These are phyloP conservation scores for Heterodera schachtii DNA, from an alignment of 1,140 invertebrate genomes.

Conservation along the genomic window DNA sequence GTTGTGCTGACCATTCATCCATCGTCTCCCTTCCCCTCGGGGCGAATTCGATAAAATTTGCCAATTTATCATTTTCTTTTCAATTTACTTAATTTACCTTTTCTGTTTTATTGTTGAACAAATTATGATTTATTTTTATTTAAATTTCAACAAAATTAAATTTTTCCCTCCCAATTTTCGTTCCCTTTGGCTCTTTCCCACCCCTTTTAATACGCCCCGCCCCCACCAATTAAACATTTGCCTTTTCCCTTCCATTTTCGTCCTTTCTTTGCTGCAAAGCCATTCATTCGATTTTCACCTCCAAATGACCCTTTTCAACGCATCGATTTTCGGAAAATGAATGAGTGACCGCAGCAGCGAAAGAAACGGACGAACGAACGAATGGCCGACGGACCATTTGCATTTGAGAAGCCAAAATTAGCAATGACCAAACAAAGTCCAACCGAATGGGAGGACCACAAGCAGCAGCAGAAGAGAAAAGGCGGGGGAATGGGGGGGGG, in stretches of 20 bases:
- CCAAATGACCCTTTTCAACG: background rate
- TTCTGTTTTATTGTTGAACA: too few species aligned
- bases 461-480: too few species aligned
- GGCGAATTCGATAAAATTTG: too few species aligned
- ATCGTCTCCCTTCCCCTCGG: too few species aligned
- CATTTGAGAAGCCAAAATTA: background rate
- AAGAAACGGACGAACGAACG: background rate
- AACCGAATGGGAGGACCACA: too few species aligned
- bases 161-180: background rate
- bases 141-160: too few species aligned
- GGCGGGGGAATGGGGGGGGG: too few species aligned
- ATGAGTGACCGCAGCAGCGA: background rate
- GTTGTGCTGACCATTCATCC: too few species aligned
- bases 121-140: too few species aligned
- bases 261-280: background rate
- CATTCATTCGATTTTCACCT: background rate
- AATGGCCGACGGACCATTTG: background rate
- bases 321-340: background rate
- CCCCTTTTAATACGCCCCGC: background rate
- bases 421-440: background rate
- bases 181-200: background rate
- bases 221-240: background rate
- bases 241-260: background rate
- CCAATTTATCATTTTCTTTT: too few species aligned
- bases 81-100: too few species aligned